Percentiles rank a stretch among this genome's conserved stretches.
phyloP scores from a whole-genome alignment of 1,140 invertebrate species.

The Drosophila pallidifrons region DNA sequence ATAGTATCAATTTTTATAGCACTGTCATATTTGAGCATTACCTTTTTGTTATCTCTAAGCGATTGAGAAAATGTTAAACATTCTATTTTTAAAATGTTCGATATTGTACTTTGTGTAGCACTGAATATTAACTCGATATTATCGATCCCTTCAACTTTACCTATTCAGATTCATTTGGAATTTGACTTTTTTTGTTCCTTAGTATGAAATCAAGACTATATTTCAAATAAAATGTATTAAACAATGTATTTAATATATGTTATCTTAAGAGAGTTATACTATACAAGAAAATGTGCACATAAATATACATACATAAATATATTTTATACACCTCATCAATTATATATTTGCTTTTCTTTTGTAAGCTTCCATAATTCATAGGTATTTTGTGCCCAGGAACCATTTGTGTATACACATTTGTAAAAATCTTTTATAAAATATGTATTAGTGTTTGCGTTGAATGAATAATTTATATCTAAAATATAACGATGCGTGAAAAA shows the following conservation, averaged over 20 bases:
- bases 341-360: background rate
- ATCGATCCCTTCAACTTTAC: constrained; percentile 2
- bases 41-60: background rate
- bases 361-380: background rate
- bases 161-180: background rate
- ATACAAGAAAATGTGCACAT: constrained; percentile 3
- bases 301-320: constrained; percentile 9
- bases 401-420: no score
- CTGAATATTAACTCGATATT: constrained; percentile 6
- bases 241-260: constrained; percentile 5
- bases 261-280: constrained; percentile 9
- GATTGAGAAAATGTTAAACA: background rate
- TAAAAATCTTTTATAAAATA: no score
- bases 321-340: constrained; percentile 6
- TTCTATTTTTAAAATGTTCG: background rate
- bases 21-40: background rate
- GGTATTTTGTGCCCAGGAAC: no score
- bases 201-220: background rate
- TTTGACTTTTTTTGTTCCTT: constrained; percentile 20
- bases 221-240: constrained; percentile 8
- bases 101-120: constrained; percentile 1
- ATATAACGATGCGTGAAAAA: no score
- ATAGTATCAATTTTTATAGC: constrained; percentile 10
- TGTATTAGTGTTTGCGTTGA: no score
- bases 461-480: no score